Percentiles rank a stretch among this genome's conserved stretches.
phyloP scores from a whole-genome alignment of 2,113 vertebrate species.

The Xenus cinereus region DNA sequence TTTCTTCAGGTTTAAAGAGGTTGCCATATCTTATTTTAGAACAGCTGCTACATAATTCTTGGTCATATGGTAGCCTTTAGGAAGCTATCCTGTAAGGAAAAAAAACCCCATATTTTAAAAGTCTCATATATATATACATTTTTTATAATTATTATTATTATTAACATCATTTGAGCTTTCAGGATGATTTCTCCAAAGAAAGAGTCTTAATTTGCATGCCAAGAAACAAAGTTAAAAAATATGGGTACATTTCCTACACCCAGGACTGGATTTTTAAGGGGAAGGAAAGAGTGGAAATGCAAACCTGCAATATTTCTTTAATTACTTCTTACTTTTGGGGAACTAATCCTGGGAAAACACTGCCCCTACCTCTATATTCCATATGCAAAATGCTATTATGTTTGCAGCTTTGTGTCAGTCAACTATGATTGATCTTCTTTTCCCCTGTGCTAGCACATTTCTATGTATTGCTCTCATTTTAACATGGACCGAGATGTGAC shows the following conservation, averaged over 20 bases:
- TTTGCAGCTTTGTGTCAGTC: neutral
- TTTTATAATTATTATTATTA: neutral
- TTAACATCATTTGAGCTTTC: conserved; percentile 31
- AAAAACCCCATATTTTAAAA: conserved; percentile 5
- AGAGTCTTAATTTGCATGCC: conserved; percentile 11
- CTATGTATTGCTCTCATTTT: neutral
- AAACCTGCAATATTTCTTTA: neutral
- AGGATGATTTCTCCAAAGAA: conserved; percentile 30
- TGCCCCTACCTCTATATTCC: neutral
- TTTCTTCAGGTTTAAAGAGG: conserved; percentile 52
- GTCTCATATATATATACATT: neutral
- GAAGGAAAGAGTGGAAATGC: neutral
- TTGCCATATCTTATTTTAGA: conserved; percentile 51
- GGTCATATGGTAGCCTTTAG: conserved; percentile 55
- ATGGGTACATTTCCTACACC: neutral
- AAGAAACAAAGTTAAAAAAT: conserved; percentile 28
- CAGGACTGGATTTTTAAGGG: neutral
- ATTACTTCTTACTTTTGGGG: neutral
- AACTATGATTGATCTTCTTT: neutral
- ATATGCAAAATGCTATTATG: neutral
- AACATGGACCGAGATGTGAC: neutral
- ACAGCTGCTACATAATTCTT: conserved; percentile 32
- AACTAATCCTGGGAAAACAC: neutral
- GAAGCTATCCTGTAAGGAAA: conserved; percentile 24
- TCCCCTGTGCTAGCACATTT: neutral